Evolutionary conservation across 2,113 vertebrate genomes (phyloP), one percentile per base, ranked within the genome.

Genomic region (Prochilodus magdalenae): DNA sequence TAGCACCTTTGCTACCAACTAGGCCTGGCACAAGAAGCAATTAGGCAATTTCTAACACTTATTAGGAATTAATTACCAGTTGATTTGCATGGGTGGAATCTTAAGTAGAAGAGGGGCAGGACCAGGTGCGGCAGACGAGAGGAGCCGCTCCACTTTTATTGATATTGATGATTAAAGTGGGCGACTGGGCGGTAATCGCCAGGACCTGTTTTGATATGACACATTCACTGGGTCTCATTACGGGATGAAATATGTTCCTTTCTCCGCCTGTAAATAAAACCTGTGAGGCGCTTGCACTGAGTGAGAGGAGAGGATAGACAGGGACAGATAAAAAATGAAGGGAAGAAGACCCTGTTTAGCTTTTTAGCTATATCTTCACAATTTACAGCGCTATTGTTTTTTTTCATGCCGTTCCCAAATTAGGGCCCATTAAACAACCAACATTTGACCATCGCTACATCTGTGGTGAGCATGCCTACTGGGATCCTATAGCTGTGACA

Each of bases 41-140:
- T 91, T 88, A 92, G 75, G 73, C 79, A 33, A 87, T 88, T 89
- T 87, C 80, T 84, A 85, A 89, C 86, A 84, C 84, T 86, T 89
- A 92, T 86, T 87, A 82, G 79, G 63, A 84, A 90, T 92, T 84
- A 92, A 93, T 90, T 92, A 81, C 84, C 75, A 84, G 86, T 89
- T 88, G 84, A 88, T 90, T 89, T 88, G 73, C 83, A 87, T 82
- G 81, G 84, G 81, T 86, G 53, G 53, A 82, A 86, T 85, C 87
- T 89, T 86, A 87, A 89, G 72, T 62, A 82, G 87, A 47, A 74
- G 36, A 33, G 69, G 67, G 86, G 75, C 82, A 83, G 65, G 76
- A 82, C 1, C 16, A 70, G 22, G 76, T 82, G 84, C 49, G n/a
- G 59, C 51, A 14, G 73, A 40, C 51, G 29, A 30, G 47, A 55